Conservation (phyloP, 1,140 invertebrate species). For the Phymorhynchus buccinoides region DNA sequence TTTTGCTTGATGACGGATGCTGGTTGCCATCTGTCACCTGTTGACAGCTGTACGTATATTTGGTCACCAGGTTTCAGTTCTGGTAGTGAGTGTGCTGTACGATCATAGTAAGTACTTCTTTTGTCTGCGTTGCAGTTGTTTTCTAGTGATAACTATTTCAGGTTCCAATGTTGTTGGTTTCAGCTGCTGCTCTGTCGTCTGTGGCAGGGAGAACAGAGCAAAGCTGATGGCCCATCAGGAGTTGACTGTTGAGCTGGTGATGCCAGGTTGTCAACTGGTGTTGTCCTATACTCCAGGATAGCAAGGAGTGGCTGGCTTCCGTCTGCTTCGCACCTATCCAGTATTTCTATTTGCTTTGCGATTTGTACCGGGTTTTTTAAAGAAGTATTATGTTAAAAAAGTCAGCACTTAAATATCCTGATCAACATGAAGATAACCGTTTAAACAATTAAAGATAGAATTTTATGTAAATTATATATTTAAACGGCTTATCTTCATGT, state of each 20-base stretch:
- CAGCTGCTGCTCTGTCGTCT: neutral
- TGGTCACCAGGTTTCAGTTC: neutral
- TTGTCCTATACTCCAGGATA: constrained; percentile 43
- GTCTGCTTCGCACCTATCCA: constrained; percentile 37
- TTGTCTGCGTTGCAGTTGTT: neutral
- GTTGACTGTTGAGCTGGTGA: constrained; percentile 45
- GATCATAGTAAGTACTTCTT: neutral
- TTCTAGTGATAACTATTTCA: neutral
- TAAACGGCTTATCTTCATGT: too few relatives aligned
- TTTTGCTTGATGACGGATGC: neutral
- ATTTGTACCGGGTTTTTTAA: constrained; percentile 44
- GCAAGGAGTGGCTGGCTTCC: constrained; percentile 42
- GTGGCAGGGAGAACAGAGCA: constrained; percentile 38
- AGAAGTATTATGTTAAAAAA: too few relatives aligned
- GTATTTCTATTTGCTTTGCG: constrained; percentile 30
- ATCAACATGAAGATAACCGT: too few relatives aligned
- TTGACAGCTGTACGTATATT: neutral
- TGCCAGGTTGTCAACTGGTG: constrained; percentile 36
- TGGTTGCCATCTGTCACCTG: neutral
- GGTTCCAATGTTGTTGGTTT: constrained; percentile 21
- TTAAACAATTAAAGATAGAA: too few relatives aligned
- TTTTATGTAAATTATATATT: too few relatives aligned
- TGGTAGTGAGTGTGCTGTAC: neutral
- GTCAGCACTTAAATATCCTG: too few relatives aligned
- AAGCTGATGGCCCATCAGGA: constrained; percentile 41